Evolutionary conservation across 1,140 invertebrate genomes (phyloP).

Genomic region (Antheraea pernyi): DNA sequence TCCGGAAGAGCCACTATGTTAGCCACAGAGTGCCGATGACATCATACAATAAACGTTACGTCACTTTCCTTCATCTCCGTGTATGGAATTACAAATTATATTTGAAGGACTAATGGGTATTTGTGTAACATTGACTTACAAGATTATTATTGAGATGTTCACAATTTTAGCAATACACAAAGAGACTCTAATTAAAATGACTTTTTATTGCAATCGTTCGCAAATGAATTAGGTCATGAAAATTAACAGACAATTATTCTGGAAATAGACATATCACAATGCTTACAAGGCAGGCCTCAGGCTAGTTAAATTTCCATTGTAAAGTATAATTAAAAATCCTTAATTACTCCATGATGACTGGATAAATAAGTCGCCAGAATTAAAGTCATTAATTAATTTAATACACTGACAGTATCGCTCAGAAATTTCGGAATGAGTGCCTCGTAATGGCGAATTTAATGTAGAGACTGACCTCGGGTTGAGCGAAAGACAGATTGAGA

Average conservation of each 20-base stretch:
- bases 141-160: not conserved
- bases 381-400: slow-evolving; percentile 42
- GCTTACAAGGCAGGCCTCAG: not conserved
- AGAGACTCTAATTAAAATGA: not conserved
- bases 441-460: slow-evolving; percentile 11
- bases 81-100: slow-evolving; percentile 28
- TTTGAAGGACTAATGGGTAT: slow-evolving; percentile 7
- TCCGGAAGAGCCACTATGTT: slow-evolving; percentile 34
- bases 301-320: slow-evolving; percentile 5
- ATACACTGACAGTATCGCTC: slow-evolving; percentile 12
- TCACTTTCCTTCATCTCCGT: slow-evolving; percentile 19
- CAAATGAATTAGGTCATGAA: slow-evolving; percentile 1
- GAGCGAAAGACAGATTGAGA: slow-evolving; percentile 1
- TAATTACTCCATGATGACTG: slow-evolving; percentile 46
- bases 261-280: not conserved
- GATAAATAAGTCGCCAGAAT: slow-evolving; percentile 25
- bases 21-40: slow-evolving; percentile 28
- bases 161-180: not conserved
- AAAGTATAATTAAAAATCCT: slow-evolving; percentile 10
- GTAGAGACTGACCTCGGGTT: not conserved
- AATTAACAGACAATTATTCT: not conserved
- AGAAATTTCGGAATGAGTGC: slow-evolving; percentile 26
- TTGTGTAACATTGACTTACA: not conserved
- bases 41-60: slow-evolving; percentile 33
- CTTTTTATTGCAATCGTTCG: not conserved